These are phyloP conservation scores for Philopedon plagiatum DNA, from an alignment of 2,888 invertebrate species.

Conservation along the genomic window DNA sequence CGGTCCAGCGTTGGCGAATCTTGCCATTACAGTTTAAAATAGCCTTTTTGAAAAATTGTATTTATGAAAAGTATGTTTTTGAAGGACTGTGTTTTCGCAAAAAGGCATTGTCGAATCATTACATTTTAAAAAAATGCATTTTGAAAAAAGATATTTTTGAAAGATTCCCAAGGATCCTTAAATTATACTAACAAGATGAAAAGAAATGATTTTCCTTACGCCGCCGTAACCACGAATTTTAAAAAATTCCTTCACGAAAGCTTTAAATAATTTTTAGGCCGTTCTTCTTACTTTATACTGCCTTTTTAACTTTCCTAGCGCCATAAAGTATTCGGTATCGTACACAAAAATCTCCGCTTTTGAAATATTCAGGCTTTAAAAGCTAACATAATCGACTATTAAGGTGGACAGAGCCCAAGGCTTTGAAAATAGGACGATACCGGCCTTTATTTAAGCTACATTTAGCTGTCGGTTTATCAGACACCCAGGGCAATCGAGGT, in stretches of 20 bases:
- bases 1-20: no score
- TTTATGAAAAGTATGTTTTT: no score
- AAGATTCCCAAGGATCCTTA: no score
- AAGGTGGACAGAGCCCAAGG: slow-evolving; percentile 48
- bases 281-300: background rate
- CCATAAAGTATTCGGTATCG: slow-evolving; percentile 69
- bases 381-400: slow-evolving; percentile 48
- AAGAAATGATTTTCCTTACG: no score
- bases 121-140: no score
- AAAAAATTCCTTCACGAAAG: background rate
- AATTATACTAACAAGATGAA: no score
- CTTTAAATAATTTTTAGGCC: background rate
- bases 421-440: slow-evolving; percentile 32
- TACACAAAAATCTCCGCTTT: slow-evolving; percentile 67
- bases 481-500: background rate
- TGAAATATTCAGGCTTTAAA: slow-evolving; percentile 45
- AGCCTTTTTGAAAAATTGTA: no score
- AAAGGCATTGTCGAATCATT: no score
- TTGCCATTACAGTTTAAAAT: no score
- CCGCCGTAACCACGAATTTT: no score
- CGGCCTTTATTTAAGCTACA: slow-evolving; percentile 9
- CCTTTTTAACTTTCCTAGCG: slow-evolving; percentile 58
- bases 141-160: no score
- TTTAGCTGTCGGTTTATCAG: slow-evolving; percentile 22
- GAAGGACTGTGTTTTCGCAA: no score